A percentile compares a stretch with the other conserved stretches of the same genome.
These are phyloP conservation scores for Bagarius yarrelli DNA, from an alignment of 2,113 vertebrate species.

Conservation along the genomic window DNA sequence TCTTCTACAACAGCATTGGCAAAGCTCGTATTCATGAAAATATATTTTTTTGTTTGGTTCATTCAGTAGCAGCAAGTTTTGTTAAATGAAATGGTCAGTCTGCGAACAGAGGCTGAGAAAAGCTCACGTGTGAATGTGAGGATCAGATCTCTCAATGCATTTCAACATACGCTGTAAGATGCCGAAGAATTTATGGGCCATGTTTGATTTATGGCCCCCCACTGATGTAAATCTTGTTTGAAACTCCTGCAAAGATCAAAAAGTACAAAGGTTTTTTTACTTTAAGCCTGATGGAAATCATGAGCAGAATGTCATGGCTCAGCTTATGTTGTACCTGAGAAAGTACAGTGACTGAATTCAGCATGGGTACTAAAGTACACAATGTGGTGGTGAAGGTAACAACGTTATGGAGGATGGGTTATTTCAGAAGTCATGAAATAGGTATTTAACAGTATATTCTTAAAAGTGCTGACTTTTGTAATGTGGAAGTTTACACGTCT, in stretches of 20 bases:
- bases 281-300: background rate
- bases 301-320: background rate
- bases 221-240: background rate
- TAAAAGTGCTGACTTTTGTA: constrained; percentile 19
- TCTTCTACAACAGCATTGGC: background rate
- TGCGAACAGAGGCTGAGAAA: background rate
- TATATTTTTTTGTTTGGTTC: background rate
- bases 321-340: background rate
- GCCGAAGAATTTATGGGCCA: background rate
- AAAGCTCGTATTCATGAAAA: background rate
- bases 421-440: background rate
- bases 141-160: background rate
- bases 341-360: background rate
- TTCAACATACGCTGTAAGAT: background rate
- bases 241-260: background rate
- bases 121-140: background rate
- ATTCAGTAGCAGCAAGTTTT: no score
- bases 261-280: background rate
- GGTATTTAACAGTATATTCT: constrained; percentile 2
- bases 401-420: background rate
- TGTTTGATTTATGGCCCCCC: background rate
- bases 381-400: background rate
- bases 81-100: background rate
- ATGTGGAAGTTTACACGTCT: background rate
- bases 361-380: background rate